Evolutionary conservation across 2,113 vertebrate genomes (phyloP), one percentile per base, ranked within the genome.

Genomic region (Panthera uncia): DNA sequence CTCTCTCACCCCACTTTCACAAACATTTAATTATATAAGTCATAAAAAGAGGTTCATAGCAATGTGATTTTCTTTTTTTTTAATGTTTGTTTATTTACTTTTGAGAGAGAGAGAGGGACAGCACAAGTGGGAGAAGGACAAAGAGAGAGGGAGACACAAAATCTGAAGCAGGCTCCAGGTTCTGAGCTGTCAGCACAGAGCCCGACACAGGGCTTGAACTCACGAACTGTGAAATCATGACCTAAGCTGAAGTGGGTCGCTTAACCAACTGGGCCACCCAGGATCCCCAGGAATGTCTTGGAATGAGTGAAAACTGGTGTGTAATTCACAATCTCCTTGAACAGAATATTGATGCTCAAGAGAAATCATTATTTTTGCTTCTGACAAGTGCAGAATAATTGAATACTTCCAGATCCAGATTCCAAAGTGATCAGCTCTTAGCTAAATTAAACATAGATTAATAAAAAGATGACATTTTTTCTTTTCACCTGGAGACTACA

Each of bases 241-340:
- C 7, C 21, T 61, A 23, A 61, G 57, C 57, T 1, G 7, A 61
- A 61, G 21, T 23, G 21, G 21, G 57, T 23, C 2, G 57, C 57
- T 23, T 25, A 61, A 9, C 8, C 21, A 7, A 61, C 57, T 23
- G 57, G 18, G 57, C 57, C 57, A 61, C 57, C 57, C 21, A 61
- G 57, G 21, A 8, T 7, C 57, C 21, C 8, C 8, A 45, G 18
- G 57, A 55, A 94, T 63, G 57, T 73, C 12, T 57, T 52, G 5
- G 57, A 91, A 96, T 88, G 29, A 97, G 76, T 93, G 78, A 89
- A 89, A 96, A 3, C 13, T 25, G 79, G 18, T 6, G 92, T 95
- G 25, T 31, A 23, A 29, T 85, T 41, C 33, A 68, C 27, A 91
- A 1, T 96, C 79, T 48, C 2, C 36, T 95, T 31, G 7, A 36